Evolutionary conservation across 1,140 invertebrate genomes (phyloP), one percentile per base, ranked within the genome.

Genomic region (Neotoxoptera formosana): DNA sequence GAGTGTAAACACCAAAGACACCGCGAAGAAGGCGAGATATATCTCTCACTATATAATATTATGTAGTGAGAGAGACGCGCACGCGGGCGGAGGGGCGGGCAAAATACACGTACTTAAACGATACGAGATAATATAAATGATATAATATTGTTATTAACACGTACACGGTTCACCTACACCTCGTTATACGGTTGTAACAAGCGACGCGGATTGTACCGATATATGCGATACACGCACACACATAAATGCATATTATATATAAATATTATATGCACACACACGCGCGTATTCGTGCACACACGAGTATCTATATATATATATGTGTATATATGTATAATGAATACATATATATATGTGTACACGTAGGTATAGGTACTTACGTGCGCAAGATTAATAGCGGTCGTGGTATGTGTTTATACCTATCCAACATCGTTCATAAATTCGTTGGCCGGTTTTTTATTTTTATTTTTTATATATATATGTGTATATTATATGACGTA

Each of bases 101-200:
- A 83, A 83, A 83, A 83, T 83, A 83, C 76, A 83, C 76, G 76
- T 83, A 83, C 34, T 83, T 83, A 83, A 83, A 83, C 76, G 76
- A 83, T 83, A 83, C 76, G 34, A 83, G 76, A 83, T 83, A 83
- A 83, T 83, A 83, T 83, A 83, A 83, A 83, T 83, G 76, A 83
- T 83, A 83, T 83, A 83, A 83, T 83, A 83, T 83, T 83, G 76
- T 83, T 83, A 83, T 83, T 83, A 83, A 83, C 76, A 83, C 76
- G 76, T 83, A 83, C 34, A 83, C 76, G 76, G 76, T 83, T 83
- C 76, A 83, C 76, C 76, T 83, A 83, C 76, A 83, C 76, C 76
- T 83, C 76, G 76, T 83, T 83, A 83, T 83, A 83, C 34, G 76
- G 34, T 83, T 36, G 34, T 83, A 76, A 83, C 76, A 83, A 83